These are phyloP conservation scores for Vanacampus margaritifer DNA, from an alignment of 2,113 vertebrate genomes.

Conservation along the genomic window DNA sequence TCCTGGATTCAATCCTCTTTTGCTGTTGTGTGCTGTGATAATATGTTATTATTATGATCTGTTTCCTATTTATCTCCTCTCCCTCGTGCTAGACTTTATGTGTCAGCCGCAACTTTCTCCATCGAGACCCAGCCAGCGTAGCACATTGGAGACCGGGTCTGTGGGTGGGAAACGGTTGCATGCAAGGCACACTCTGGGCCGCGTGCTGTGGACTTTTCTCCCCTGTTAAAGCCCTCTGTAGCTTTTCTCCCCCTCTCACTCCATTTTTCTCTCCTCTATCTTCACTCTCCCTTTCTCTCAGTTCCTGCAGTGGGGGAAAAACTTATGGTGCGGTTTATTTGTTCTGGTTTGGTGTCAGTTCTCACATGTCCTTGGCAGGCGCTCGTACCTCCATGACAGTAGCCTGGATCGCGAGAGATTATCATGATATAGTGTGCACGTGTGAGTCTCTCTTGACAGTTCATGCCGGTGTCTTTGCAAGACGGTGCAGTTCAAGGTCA, in stretches of 20 bases:
- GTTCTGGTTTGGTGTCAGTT: constrained; percentile 68
- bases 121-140: constrained; percentile 25
- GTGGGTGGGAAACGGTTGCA: constrained; percentile 68
- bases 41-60: constrained; percentile 13
- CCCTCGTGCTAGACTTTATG: constrained; percentile 14
- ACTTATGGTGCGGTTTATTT: constrained; percentile 67
- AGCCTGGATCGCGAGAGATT: constrained; percentile 54
- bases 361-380: constrained; percentile 65
- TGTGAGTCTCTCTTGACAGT: constrained; percentile 20
- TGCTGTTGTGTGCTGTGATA: constrained; percentile 19
- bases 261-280: constrained; percentile 35
- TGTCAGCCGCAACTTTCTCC: constrained; percentile 33
- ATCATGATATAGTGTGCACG: constrained; percentile 39
- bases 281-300: constrained; percentile 29
- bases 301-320: constrained; percentile 55
- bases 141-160: constrained; percentile 42
- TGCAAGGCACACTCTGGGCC: constrained; percentile 59
- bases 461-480: constrained; percentile 22
- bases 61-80: constrained; percentile 22
- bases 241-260: constrained; percentile 40
- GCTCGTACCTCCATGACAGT: constrained; percentile 64
- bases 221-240: constrained; percentile 50
- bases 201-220: constrained; percentile 50
- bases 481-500: constrained; percentile 14
- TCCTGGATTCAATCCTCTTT: constrained; percentile 19